Evolutionary conservation across 2,113 vertebrate genomes (phyloP).

Genomic region (Cisticola juncidis): DNA sequence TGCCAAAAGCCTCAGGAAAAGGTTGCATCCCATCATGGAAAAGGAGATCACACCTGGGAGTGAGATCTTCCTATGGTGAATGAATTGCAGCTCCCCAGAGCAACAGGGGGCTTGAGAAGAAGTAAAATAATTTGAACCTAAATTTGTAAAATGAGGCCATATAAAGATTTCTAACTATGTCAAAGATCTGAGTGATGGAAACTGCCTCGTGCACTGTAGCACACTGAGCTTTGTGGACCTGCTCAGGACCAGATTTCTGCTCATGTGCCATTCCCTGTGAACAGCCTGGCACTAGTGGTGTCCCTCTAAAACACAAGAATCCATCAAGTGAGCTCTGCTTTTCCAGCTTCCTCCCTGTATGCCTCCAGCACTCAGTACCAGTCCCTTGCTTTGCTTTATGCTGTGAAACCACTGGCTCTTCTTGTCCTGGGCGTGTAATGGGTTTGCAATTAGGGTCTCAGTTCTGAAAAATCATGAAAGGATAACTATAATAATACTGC

Average conservation of each 20-base stretch:
- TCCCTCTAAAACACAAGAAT: background rate
- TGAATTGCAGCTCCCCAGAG: background rate
- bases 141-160: background rate
- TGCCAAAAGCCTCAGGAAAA: background rate
- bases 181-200: background rate
- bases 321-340: background rate
- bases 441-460: background rate
- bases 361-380: background rate
- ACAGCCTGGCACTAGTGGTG: background rate
- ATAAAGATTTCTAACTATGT: background rate
- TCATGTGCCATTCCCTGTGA: background rate
- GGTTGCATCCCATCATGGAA: background rate
- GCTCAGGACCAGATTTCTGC: background rate
- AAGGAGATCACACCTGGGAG: background rate
- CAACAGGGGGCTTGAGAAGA: background rate
- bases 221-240: rapidly evolving
- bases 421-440: background rate
- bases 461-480: background rate
- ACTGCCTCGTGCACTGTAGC: background rate
- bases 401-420: background rate
- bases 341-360: background rate
- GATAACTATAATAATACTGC: background rate
- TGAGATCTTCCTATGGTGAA: background rate
- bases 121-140: background rate
- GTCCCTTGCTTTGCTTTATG: background rate